These are phyloP conservation scores for Gerris lacustris DNA, from an alignment of 2,888 invertebrate genomes.

Conservation along the genomic window DNA sequence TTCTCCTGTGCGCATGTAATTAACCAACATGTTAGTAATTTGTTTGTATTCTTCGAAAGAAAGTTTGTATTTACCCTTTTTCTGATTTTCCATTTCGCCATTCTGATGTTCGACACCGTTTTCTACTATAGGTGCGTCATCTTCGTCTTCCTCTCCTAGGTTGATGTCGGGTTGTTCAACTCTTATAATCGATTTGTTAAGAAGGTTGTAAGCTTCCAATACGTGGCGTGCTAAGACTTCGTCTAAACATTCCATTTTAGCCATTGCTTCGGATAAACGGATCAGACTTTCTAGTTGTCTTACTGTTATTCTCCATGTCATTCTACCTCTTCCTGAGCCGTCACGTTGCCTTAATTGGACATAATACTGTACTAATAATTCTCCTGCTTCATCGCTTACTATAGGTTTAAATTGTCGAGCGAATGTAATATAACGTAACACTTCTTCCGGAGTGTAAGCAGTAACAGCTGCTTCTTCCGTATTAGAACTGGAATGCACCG, in stretches of 20 bases:
- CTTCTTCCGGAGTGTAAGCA: slow-evolving; percentile 76
- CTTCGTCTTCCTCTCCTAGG: slow-evolving; percentile 68
- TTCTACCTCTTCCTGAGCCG: slow-evolving; percentile 47
- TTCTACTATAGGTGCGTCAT: slow-evolving; percentile 39
- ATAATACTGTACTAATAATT: slow-evolving; percentile 78
- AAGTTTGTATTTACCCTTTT: slow-evolving; percentile 64
- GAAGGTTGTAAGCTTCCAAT: slow-evolving; percentile 73
- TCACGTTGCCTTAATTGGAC: slow-evolving; percentile 75
- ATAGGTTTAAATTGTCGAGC: slow-evolving; percentile 89
- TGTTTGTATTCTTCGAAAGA: slow-evolving; percentile 90
- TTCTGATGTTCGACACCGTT: slow-evolving; percentile 15
- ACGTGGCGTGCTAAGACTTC: slow-evolving; percentile 74
- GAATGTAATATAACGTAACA: slow-evolving; percentile 90
- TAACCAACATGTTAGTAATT: slow-evolving; percentile 79
- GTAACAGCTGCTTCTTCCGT: slow-evolving; percentile 60
- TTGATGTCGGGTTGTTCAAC: slow-evolving; percentile 97
- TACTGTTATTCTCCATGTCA: slow-evolving; percentile 92
- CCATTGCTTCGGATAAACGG: slow-evolving; percentile 90
- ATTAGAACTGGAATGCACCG: slow-evolving; percentile 70
- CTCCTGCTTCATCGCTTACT: slow-evolving; percentile 67
- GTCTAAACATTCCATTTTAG: slow-evolving; percentile 87
- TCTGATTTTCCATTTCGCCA: slow-evolving; percentile 20
- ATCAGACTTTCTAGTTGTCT: slow-evolving; percentile 92
- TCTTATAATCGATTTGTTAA: slow-evolving; percentile 92
- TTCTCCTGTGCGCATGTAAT: slow-evolving; percentile 80